Evolutionary conservation across 2,888 invertebrate genomes (phyloP).

Genomic region (Drosophila pseudotakahashii): DNA sequence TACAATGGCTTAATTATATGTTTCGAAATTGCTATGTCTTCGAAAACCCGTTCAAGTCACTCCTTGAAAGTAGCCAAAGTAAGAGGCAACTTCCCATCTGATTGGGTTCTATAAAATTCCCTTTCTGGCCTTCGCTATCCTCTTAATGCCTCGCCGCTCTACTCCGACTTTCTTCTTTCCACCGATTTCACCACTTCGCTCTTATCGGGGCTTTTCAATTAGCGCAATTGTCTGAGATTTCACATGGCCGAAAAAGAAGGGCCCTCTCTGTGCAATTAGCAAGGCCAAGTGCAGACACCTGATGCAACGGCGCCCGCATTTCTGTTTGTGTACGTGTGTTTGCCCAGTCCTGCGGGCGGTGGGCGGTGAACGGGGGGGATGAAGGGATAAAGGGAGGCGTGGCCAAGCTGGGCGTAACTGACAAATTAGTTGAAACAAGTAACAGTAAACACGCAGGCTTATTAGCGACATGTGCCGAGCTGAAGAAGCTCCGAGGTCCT

Average conservation of each 20-base stretch:
- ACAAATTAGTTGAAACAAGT: conserved; percentile 78
- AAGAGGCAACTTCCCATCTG: conserved; percentile 25
- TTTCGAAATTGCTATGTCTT: not conserved
- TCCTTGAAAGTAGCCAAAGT: not conserved
- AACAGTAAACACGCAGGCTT: conserved; percentile 76
- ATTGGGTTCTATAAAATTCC: conserved; percentile 15
- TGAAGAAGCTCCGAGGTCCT: conserved; percentile 8
- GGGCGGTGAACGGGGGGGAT: conserved; percentile 14
- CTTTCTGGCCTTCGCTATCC: conserved; percentile 13
- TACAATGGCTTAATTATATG: conserved; percentile 3
- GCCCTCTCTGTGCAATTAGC: conserved; percentile 62
- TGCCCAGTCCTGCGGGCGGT: conserved; percentile 65
- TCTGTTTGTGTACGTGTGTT: conserved; percentile 42
- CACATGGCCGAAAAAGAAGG: conserved; percentile 58
- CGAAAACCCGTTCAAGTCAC: not conserved
- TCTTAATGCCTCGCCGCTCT: not conserved
- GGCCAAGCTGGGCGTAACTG: conserved; percentile 65
- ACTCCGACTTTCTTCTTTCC: not conserved
- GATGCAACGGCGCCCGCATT: conserved; percentile 49
- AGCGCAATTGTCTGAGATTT: conserved; percentile 77
- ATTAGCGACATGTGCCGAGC: conserved; percentile 72
- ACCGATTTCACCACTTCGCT: conserved; percentile 50
- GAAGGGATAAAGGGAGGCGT: conserved; percentile 19
- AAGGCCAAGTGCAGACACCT: conserved; percentile 77
- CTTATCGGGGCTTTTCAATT: conserved; percentile 76